These are phyloP conservation scores for Cecidostiba fungosa DNA, from an alignment of 2,888 invertebrate genomes.

Conservation along the genomic window DNA sequence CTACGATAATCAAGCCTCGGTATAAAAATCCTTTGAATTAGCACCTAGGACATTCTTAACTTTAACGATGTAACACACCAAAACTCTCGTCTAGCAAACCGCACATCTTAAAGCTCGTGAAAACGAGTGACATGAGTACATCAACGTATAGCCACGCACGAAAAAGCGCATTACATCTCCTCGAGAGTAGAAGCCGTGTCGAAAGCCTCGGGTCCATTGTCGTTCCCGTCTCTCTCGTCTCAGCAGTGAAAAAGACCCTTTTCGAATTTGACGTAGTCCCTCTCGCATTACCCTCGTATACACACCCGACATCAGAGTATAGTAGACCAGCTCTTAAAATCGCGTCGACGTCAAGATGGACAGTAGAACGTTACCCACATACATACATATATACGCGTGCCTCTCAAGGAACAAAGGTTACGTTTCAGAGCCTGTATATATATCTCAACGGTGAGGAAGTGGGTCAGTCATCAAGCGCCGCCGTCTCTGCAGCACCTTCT, in stretches of 20 bases:
- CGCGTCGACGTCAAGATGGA: not conserved
- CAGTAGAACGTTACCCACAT: not conserved
- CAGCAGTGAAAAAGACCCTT: conserved; percentile 23
- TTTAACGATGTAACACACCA: not conserved
- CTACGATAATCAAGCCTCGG: not conserved
- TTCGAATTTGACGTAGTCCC: not conserved
- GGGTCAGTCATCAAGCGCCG: conserved; percentile 1
- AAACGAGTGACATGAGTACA: not conserved
- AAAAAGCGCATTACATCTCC: conserved; percentile 49
- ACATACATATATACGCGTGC: not conserved
- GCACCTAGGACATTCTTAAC: not conserved
- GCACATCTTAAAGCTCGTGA: conserved; percentile 16
- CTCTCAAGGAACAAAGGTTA: conserved; percentile 1
- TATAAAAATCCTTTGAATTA: not conserved
- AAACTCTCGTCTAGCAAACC: conserved; percentile 8
- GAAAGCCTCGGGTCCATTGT: conserved; percentile 26
- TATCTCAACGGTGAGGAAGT: not conserved
- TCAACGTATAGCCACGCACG: not conserved
- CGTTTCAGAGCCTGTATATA: not conserved
- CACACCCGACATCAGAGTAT: not conserved
- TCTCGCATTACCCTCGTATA: conserved; percentile 23
- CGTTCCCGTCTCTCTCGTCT: conserved; percentile 1
- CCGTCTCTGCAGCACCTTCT: not conserved
- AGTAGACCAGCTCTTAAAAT: conserved; percentile 3
- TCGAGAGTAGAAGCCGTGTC: not conserved